Evolutionary conservation across 2,113 vertebrate genomes (phyloP), one percentile per base, ranked within the genome.

Genomic region (Neodontobutis hainanensis): DNA sequence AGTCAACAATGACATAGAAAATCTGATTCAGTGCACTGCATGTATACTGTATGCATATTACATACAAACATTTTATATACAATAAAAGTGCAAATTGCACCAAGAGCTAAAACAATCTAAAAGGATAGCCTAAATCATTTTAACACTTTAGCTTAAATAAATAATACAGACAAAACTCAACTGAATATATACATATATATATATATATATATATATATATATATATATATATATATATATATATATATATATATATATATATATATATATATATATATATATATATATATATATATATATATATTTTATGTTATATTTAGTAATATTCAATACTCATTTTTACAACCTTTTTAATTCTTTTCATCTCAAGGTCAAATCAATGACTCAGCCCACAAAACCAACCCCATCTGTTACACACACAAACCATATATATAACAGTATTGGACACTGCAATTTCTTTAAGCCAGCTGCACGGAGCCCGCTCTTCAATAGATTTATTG

Each of bases 301-400:
- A 15, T 62, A 1, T 38, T 16, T 15, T 6, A 2, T 40, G 3
- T 15, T 8, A 14, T 11, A 6, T 16, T 60, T 19, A 14, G 12
- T 27, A 42, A 51, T 51, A 8, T 27, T 32, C 32, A 9, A 48
- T 49, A 42, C 62, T 51, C 47, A 34, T 49, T 60, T 73, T 40
- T 50, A 11, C 42, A 15, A 7, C 38, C 5, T 46, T 35, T 32
- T 61, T 11, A 64, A 44, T 72, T 70, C 27, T 14, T 47, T 70
- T 81, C 71, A 57, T 16, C 50, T 83, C 83, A 87, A 86, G 85
- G 87, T 89, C 88, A 87, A 82, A 91, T 86, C 83, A 88, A 87
- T 84, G 88, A 70, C 85, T 75, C 75, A 72, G 78, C 76, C 80
- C 42, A 35, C 61, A 70, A 63, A 34, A 8, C 36, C 58, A 47